Evolutionary conservation across 2,888 invertebrate genomes (phyloP), one percentile per base, ranked within the genome.

Genomic region (Morinoia aosen): DNA sequence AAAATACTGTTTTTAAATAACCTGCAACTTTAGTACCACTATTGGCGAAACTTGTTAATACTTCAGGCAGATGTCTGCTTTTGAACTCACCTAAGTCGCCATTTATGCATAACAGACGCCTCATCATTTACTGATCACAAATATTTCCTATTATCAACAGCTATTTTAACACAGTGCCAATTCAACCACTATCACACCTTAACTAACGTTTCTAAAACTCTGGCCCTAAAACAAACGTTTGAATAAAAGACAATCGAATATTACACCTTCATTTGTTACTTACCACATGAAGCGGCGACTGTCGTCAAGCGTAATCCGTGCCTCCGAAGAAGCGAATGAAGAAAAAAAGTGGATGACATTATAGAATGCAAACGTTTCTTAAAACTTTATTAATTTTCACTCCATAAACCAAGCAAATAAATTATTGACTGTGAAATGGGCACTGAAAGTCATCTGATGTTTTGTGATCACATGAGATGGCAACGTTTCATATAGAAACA

Each of bases 201-300:
- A 76, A 76, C 76, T 76, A 76, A 76, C 76, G 76, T 76, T 76
- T 76, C 76, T 76, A 3, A 76, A 76, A 19, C 76, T 76, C 33
- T 76, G 76, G 76, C 76, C 8, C 76, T 76, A 76, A 76, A 56
- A 40, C 33, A 61, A 88, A 40, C 40, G 91, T 95, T 91, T 58
- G 61, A 96, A 96, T 96, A 96, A 96, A 96, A 96, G 96, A 96
- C 95, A 96, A 96, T 96, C 96, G 96, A 96, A 95, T 96, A 88
- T 96, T 95, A 96, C 95, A 95, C 96, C 96, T 96, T 96, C 96
- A 96, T 96, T 96, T 96, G 96, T 96, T 96, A 93, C 93, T 56
- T 93, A 93, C 93, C 93, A 48, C 93, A 57, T 11, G 57, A 93
- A 57, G 56, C 93, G 93, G 93, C 11, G 93, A 93, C 93, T 39